Evolutionary conservation across 2,888 invertebrate species (phyloP).

Genomic region (Ischnus inquisitorius): DNA sequence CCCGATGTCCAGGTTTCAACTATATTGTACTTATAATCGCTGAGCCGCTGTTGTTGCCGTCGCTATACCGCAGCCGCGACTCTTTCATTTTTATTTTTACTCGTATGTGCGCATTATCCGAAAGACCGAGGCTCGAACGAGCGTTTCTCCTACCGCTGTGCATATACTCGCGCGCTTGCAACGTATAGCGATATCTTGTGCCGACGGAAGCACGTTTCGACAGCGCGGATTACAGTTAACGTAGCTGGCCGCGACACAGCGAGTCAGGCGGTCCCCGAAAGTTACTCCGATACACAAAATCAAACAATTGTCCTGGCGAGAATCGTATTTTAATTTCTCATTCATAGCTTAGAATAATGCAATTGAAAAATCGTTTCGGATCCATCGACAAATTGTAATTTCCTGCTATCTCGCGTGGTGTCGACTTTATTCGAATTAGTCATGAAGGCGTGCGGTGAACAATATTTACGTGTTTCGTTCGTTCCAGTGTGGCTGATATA

Average conservation of each 20-base stretch:
- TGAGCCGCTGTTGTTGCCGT: not conserved
- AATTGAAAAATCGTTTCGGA: too few species aligned
- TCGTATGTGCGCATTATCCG: not conserved
- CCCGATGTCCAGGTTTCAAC: conserved; percentile 5
- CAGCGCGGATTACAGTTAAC: conserved; percentile 33
- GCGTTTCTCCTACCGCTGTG: conserved; percentile 8
- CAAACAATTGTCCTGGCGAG: too few species aligned
- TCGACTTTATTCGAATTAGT: too few species aligned
- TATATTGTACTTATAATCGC: conserved; percentile 16
- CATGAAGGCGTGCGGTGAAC: too few species aligned
- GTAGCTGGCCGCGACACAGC: not conserved
- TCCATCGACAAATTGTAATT: too few species aligned
- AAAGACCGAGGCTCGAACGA: not conserved
- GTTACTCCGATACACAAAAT: not conserved
- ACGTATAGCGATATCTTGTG: conserved; percentile 44
- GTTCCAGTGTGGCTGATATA: too few species aligned
- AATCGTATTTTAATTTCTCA: too few species aligned
- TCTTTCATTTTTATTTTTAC: conserved; percentile 1
- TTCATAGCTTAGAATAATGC: too few species aligned
- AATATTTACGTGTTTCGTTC: too few species aligned
- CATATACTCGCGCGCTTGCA: conserved; percentile 26
- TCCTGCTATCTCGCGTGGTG: too few species aligned
- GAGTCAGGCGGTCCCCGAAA: not conserved
- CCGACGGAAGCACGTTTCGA: conserved; percentile 63
- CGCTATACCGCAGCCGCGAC: too few species aligned